Evolutionary conservation across 37 sponge, comb jelly and placozoan species (phyloP).

Genomic region (Hexactinellida sp.): DNA sequence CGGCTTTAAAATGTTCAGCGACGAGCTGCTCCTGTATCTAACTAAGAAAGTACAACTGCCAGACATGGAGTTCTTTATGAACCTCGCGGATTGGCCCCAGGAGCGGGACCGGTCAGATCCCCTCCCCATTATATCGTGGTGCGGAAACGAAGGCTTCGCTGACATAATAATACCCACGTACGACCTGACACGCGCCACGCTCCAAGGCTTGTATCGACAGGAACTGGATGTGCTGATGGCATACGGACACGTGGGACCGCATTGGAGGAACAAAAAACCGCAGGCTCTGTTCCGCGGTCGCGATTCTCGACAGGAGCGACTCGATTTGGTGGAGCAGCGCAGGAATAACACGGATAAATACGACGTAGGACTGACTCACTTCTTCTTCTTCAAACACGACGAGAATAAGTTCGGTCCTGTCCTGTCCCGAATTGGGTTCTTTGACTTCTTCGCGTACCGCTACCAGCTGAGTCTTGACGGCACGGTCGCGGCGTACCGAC

Average conservation of each 20-base stretch:
- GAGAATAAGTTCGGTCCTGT: constrained; percentile 62
- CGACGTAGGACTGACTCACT: constrained; percentile 63
- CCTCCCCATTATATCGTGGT: constrained; percentile 83
- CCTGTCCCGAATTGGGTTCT: constrained; percentile 38
- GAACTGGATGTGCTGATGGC: constrained; percentile 51
- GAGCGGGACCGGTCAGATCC: constrained; percentile 23
- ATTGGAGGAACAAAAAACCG: constrained; percentile 66
- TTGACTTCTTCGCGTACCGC: constrained; percentile 87
- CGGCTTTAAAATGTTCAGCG: constrained; percentile 69
- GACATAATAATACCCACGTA: constrained; percentile 95
- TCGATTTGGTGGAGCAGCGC: constrained; percentile 63
- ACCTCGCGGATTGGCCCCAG: constrained; percentile 86
- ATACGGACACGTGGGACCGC: constrained; percentile 38
- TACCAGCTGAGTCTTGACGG: constrained; percentile 94
- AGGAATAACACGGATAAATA: constrained; percentile 58
- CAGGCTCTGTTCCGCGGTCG: constrained; percentile 88
- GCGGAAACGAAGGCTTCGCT: constrained; percentile 60
- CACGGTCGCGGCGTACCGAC: constrained; percentile 87
- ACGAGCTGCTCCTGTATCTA: constrained; percentile 63
- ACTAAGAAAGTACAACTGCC: constrained; percentile 68
- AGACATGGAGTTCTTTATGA: constrained; percentile 87
- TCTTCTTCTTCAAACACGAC: constrained; percentile 65
- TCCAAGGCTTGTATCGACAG: constrained; percentile 62
- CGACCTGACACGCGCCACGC: constrained; percentile 73
- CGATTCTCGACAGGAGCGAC: constrained; percentile 80